Percentiles rank a stretch among this genome's conserved stretches.
These are phyloP conservation scores for Kryptolebias ocellatus DNA, from an alignment of 2,797 vertebrate genomes.

Conservation along the genomic window DNA sequence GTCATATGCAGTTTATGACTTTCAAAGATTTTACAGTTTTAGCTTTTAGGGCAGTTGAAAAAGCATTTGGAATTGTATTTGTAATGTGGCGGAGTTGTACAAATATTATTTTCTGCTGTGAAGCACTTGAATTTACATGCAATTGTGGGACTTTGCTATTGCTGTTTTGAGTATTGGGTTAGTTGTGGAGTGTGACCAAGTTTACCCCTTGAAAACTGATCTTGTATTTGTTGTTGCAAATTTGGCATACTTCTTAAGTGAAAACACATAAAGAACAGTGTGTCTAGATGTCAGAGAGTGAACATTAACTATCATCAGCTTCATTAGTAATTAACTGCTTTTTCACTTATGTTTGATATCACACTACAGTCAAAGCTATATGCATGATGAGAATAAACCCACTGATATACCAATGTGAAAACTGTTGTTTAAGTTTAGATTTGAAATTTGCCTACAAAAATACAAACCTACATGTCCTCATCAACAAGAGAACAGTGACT, in stretches of 20 bases:
- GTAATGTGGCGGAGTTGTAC: background rate
- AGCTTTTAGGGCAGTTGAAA: background rate
- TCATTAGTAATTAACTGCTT: too few species aligned
- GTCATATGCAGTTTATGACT: slow-evolving; percentile 17
- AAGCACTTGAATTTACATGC: background rate
- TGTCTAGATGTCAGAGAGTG: too few species aligned
- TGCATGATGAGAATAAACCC: background rate
- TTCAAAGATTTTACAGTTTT: background rate
- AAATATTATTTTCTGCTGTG: background rate
- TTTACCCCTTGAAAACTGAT: too few species aligned
- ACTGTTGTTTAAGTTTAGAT: slow-evolving; percentile 8
- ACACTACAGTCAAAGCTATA: too few species aligned
- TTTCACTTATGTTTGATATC: too few species aligned
- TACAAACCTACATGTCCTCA: slow-evolving; percentile 22
- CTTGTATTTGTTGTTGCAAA: too few species aligned
- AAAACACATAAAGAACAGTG: too few species aligned
- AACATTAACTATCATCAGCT: too few species aligned
- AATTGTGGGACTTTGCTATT: background rate
- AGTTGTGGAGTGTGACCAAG: too few species aligned
- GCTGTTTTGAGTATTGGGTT: background rate
- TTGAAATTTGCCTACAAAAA: background rate
- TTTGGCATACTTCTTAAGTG: too few species aligned
- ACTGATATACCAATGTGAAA: background rate
- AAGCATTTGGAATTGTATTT: background rate
- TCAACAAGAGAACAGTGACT: slow-evolving; percentile 46